A percentile compares a stretch with the other conserved stretches of the same genome.
Conservation (phyloP, 2,113 vertebrate genomes). For the Saccopteryx bilineata region DNA sequence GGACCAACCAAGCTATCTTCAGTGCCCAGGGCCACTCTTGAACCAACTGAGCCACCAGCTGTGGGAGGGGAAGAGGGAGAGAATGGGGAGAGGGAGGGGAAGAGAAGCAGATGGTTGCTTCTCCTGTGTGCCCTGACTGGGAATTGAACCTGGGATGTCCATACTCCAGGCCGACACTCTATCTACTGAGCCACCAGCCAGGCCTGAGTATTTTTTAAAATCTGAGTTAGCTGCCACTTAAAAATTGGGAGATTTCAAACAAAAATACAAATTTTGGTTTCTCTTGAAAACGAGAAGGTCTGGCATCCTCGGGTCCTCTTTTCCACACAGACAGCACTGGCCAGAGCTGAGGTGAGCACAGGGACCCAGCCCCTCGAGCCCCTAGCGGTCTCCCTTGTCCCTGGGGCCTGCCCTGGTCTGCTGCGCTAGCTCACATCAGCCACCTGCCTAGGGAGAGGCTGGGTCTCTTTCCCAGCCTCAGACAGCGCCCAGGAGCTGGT, state of each 20-base stretch:
- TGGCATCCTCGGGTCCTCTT: not conserved
- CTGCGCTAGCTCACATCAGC: not conserved
- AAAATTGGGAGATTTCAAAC: not conserved
- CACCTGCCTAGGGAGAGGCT: not conserved
- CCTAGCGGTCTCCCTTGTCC: not conserved
- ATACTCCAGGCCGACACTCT: too few species aligned
- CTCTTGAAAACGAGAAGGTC: not conserved
- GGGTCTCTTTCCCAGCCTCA: not conserved
- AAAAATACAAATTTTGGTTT: conserved; percentile 8
- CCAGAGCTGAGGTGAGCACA: accelerated
- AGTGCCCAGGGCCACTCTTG: too few species aligned
- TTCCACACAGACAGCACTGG: not conserved
- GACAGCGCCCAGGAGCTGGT: not conserved
- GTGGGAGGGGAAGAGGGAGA: too few species aligned
- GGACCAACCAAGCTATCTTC: too few species aligned
- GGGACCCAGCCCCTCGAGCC: not conserved
- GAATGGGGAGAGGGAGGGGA: too few species aligned
- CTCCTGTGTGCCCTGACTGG: too few species aligned
- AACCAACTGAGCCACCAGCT: too few species aligned
- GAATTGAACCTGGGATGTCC: too few species aligned
- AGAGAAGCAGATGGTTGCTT: too few species aligned
- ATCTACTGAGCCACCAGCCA: too few species aligned
- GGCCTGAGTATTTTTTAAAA: not conserved
- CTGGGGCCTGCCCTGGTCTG: not conserved
- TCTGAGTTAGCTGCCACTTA: not conserved